Evolutionary conservation across 2,113 vertebrate species (phyloP), one percentile per base, ranked within the genome.

Genomic region (Cervus canadensis): DNA sequence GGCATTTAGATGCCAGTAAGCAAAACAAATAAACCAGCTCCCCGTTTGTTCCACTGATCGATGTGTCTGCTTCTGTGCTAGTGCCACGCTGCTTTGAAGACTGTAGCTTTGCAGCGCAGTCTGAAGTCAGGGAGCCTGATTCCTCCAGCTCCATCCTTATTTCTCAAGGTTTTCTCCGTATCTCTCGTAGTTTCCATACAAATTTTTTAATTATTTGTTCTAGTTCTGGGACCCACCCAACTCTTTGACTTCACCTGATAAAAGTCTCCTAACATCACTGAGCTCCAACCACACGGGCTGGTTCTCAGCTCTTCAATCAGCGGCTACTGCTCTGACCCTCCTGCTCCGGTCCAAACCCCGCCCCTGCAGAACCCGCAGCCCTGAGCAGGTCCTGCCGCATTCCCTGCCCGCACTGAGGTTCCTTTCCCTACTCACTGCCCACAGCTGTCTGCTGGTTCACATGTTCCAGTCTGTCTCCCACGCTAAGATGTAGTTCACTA

Each of bases 331-430:
- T 2, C 2, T 78, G 76, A 16, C 43, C 45, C 57, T 30, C 36
- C 6, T 15, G 19, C 79, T 11, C 59, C 4, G 0, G 62, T 36
- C 12, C 50, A 56, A 3, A 30, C 15, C 48, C 21, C 5, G 2
- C 26, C 92, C 10, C 17, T 8, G n/a, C 57, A 17, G 33, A 5
- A 6, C 6, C 3, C 1, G 2, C 26, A 9, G 16, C 64, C 0
- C 1, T 0, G 15, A 4, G 7, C 1, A 15, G 7, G 1, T 15
- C 19, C 40, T 10, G n/a, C 11, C 45, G 5, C 1, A 0, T 36
- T 0, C 8, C 21, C 71, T 21, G 83, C 6, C 23, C 0, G 3
- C 67, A 16, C 10, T 48, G 52, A 1, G 5, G 21, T 6, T 33
- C 64, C 81, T 21, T 23, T 56, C 57, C 48, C 56, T 2, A 1